Conservation (phyloP, 2,888 invertebrate species). For the Scaeva pyrastri region DNA sequence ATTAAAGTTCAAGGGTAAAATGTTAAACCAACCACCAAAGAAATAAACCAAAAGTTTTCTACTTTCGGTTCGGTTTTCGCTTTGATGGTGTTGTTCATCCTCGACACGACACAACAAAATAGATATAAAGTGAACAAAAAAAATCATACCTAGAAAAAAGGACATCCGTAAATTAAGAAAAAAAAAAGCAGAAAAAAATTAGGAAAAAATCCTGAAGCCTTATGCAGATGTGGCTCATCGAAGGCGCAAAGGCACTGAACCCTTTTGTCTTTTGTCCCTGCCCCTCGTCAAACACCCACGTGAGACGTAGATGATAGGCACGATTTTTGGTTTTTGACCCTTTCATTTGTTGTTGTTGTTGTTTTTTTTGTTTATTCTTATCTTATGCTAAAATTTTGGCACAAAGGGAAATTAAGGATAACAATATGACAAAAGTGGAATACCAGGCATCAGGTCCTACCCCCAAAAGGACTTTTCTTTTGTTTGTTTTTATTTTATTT, state of each 20-base stretch:
- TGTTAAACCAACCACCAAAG: constrained; percentile 29
- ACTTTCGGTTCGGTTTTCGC: background rate
- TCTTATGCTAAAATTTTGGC: constrained; percentile 17
- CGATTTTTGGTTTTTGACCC: constrained; percentile 2
- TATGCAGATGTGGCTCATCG: constrained; percentile 3
- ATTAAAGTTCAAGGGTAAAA: constrained; percentile 28
- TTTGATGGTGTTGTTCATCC: constrained; percentile 7
- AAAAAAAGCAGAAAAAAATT: background rate
- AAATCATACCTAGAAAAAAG: background rate
- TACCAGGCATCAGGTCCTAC: too few species aligned
- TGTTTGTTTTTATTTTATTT: background rate
- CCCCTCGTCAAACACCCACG: too few species aligned
- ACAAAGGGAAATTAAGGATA: constrained; percentile 37
- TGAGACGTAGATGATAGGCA: background rate
- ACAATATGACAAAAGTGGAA: constrained; percentile 36
- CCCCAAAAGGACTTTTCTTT: constrained; percentile 32
- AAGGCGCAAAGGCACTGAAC: background rate
- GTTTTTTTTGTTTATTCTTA: constrained; percentile 7
- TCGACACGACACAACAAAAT: too few species aligned
- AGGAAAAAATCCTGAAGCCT: background rate
- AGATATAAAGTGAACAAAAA: background rate
- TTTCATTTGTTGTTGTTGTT: background rate
- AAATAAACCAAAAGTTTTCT: constrained; percentile 27
- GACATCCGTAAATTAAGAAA: constrained; percentile 12
- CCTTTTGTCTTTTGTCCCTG: background rate